A percentile compares a stretch with the other conserved stretches of the same genome.
Evolutionary conservation across 2,797 vertebrate genomes (phyloP).

Genomic region (Falco concolor): DNA sequence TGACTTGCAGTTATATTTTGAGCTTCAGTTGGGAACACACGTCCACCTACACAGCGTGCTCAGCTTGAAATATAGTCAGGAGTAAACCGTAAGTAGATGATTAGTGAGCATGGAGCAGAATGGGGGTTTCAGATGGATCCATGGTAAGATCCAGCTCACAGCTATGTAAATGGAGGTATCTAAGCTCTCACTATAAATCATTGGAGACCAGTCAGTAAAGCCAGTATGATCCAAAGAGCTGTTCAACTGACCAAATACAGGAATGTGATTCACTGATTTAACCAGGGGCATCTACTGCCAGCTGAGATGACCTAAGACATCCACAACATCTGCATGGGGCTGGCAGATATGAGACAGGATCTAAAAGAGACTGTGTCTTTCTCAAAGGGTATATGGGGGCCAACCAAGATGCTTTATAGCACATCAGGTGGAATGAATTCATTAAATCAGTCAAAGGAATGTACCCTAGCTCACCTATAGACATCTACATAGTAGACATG

Average conservation of each 20-base stretch:
- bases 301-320: background rate
- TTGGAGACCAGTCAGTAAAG: background rate
- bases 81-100: background rate
- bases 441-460: background rate
- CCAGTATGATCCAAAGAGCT: background rate
- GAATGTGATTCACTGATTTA: background rate
- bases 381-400: background rate
- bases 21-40: background rate
- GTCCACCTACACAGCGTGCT: background rate
- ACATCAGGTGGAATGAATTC: background rate
- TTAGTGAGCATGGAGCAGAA: background rate
- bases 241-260: background rate
- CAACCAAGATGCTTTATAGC: background rate
- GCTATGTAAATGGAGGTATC: background rate
- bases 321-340: background rate
- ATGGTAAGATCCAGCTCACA: background rate
- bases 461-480: background rate
- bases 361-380: background rate
- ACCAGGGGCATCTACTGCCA: background rate
- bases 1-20: background rate
- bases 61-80: background rate
- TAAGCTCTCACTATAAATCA: background rate
- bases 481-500: background rate
- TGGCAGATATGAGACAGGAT: background rate
- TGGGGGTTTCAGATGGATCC: background rate